Evolutionary conservation across 2,113 vertebrate species (phyloP).

Genomic region (Xenopus laevis): DNA sequence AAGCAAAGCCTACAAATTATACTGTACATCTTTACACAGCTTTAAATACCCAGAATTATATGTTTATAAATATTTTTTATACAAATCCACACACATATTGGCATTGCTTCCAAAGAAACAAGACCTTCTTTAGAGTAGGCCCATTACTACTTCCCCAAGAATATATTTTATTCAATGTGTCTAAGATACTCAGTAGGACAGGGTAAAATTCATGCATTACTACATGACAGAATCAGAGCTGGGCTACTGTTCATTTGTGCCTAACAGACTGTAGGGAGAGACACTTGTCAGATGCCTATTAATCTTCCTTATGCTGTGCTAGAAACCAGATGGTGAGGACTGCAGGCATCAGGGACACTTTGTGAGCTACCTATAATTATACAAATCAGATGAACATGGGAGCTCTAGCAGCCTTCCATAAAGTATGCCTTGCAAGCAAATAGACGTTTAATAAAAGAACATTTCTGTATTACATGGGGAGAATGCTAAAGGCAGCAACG

Average conservation of each 20-base stretch:
- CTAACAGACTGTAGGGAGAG: conserved; percentile 3
- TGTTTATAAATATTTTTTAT: too few species aligned
- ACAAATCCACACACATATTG: too few species aligned
- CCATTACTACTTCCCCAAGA: too few species aligned
- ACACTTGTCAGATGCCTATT: conserved; percentile 26
- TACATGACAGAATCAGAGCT: conserved; percentile 1
- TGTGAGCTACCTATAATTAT: conserved; percentile 2
- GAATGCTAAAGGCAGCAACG: too few species aligned
- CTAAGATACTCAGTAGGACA: not conserved
- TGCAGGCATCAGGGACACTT: conserved; percentile 6
- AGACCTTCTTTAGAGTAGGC: too few species aligned
- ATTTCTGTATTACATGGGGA: too few species aligned
- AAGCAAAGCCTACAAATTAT: too few species aligned
- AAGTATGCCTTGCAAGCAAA: not conserved
- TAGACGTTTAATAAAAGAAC: too few species aligned
- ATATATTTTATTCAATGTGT: too few species aligned
- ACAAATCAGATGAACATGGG: not conserved
- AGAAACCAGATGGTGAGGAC: conserved; percentile 12
- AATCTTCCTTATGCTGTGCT: conserved; percentile 15
- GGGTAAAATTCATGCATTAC: not conserved
- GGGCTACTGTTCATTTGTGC: not conserved
- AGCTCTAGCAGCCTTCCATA: not conserved
- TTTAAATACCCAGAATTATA: too few species aligned
- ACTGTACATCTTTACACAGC: too few species aligned
- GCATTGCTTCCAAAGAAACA: too few species aligned